phyloP scores from a whole-genome alignment of 2,113 vertebrate genomes.

The Psophia crepitans region DNA sequence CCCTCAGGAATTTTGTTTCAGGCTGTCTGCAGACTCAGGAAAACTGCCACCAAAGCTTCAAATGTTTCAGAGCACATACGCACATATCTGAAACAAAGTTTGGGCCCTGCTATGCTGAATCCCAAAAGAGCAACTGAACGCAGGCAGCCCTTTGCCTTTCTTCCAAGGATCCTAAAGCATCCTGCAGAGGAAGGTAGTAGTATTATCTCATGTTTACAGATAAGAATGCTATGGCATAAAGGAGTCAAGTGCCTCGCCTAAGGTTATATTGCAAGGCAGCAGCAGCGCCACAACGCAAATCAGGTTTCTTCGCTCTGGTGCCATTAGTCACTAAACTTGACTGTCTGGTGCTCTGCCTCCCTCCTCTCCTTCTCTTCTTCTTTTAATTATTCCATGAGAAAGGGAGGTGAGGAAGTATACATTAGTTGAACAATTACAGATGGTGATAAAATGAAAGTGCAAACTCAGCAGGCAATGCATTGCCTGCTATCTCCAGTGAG shows the following conservation, averaged over 20 bases:
- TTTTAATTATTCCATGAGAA: neutral
- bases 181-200: neutral
- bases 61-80: neutral
- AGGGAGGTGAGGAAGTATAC: neutral
- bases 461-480: neutral
- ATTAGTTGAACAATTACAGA: neutral
- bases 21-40: neutral
- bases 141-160: neutral
- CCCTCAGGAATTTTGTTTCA: neutral
- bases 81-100: neutral
- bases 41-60: neutral
- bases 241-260: neutral
- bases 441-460: neutral
- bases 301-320: neutral
- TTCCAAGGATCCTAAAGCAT: neutral
- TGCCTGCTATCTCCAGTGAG: neutral
- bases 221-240: neutral
- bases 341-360: neutral
- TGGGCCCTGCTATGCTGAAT: neutral
- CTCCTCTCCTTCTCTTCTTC: neutral
- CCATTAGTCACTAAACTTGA: neutral
- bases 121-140: neutral
- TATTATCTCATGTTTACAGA: neutral
- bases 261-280: neutral
- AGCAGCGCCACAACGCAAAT: neutral